phyloP scores from a whole-genome alignment of 2,113 vertebrate genomes.

The Apteryx mantelli region DNA sequence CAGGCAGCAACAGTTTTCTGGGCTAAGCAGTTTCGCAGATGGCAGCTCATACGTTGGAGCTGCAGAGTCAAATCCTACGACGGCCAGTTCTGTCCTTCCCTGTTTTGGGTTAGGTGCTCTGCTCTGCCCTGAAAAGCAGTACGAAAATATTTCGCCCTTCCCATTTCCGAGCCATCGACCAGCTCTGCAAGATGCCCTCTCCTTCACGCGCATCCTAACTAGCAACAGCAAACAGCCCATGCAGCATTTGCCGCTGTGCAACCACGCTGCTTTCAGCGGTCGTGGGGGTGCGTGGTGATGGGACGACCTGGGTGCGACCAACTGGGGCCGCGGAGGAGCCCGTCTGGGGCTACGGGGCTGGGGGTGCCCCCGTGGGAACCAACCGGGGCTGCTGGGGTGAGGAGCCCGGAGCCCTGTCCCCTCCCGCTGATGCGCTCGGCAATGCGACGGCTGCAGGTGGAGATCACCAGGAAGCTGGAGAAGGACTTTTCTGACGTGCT shows the following conservation, averaged over 20 bases:
- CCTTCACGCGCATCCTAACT: background rate
- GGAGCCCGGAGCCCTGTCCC: background rate
- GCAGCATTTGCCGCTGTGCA: background rate
- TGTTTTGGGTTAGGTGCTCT: no score
- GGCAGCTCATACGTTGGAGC: background rate
- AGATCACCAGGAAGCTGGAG: background rate
- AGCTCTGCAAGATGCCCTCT: background rate
- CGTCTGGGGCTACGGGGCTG: no score
- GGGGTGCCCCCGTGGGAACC: no score
- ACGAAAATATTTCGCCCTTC: background rate
- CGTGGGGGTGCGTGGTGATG: no score
- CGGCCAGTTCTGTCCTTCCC: background rate
- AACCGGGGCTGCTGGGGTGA: rapidly evolving
- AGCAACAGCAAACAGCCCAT: background rate
- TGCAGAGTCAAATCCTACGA: background rate
- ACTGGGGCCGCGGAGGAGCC: no score
- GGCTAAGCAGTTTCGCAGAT: no score
- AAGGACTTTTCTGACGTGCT: background rate
- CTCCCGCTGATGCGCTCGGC: background rate
- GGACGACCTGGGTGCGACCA: no score
- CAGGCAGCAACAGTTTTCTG: no score
- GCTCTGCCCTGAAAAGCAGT: background rate
- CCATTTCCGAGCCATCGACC: background rate
- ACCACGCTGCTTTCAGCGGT: no score
- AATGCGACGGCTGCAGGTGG: background rate